phyloP scores from a whole-genome alignment of 2,888 invertebrate genomes.

The Andrena minutula region DNA sequence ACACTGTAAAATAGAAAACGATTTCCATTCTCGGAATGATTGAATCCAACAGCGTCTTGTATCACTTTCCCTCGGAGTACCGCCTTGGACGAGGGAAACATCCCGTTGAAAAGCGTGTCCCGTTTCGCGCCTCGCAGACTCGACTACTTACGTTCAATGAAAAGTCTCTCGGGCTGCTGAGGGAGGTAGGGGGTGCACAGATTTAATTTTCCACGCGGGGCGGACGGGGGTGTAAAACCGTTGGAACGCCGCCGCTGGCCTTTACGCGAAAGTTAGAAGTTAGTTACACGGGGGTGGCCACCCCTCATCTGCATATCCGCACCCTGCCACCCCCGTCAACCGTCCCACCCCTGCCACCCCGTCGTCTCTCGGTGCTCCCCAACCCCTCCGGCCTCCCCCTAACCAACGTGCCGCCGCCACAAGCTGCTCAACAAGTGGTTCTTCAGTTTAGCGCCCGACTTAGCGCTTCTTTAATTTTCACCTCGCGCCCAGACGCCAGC shows the following conservation, averaged over 20 bases:
- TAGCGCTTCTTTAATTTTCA: slow-evolving; percentile 84
- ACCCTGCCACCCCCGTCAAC: slow-evolving; percentile 58
- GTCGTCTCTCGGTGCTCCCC: slow-evolving; percentile 56
- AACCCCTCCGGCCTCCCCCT: slow-evolving; percentile 60
- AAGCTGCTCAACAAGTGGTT: slow-evolving; percentile 84
- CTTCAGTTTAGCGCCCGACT: slow-evolving; percentile 84
- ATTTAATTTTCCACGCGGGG: slow-evolving; percentile 56
- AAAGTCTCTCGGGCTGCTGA: slow-evolving; percentile 8
- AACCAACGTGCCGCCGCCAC: slow-evolving; percentile 71
- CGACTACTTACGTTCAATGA: neutral
- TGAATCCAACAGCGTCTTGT: neutral
- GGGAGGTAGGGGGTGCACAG: neutral
- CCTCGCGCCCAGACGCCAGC: slow-evolving; percentile 51
- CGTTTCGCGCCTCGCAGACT: slow-evolving; percentile 18
- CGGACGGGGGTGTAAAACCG: slow-evolving; percentile 62
- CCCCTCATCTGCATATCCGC: slow-evolving; percentile 83
- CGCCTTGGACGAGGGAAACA: slow-evolving; percentile 8
- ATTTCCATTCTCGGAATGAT: neutral
- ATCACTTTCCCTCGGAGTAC: neutral
- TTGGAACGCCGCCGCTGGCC: slow-evolving; percentile 70
- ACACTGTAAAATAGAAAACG: neutral
- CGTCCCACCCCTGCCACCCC: slow-evolving; percentile 67
- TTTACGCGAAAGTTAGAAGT: slow-evolving; percentile 83
- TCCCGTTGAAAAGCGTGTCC: neutral
- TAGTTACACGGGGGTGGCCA: slow-evolving; percentile 81